Conservation (phyloP, 1,140 invertebrate species). For the Drosophila azteca region DNA sequence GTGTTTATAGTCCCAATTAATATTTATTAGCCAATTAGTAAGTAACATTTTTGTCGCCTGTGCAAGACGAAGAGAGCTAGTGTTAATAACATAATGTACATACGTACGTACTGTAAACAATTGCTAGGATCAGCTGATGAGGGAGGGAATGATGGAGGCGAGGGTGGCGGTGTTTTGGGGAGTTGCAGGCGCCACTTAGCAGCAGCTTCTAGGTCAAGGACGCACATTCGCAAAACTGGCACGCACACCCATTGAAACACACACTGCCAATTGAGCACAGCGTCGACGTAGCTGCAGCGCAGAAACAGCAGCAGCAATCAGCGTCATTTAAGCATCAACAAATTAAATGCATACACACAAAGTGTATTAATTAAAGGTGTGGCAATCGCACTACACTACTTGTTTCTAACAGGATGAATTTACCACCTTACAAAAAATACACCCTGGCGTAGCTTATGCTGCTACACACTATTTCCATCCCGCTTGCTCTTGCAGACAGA, state of each 20-base stretch:
- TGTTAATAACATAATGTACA: too few relatives aligned
- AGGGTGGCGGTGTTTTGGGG: not conserved
- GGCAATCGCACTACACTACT: too few relatives aligned
- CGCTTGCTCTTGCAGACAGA: conserved; percentile 8
- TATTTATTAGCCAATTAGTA: too few relatives aligned
- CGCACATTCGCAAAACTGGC: conserved; percentile 37
- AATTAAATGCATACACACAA: conserved; percentile 8
- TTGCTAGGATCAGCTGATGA: too few relatives aligned
- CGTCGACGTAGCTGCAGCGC: conserved; percentile 10
- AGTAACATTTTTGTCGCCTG: too few relatives aligned
- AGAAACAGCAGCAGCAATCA: conserved; percentile 12
- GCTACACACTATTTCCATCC: not conserved
- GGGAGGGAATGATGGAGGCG: not conserved
- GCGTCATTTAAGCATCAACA: conserved; percentile 22
- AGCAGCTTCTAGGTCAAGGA: conserved; percentile 51
- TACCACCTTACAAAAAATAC: too few relatives aligned
- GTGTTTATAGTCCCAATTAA: too few relatives aligned
- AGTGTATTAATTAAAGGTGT: too few relatives aligned
- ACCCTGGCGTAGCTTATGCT: too few relatives aligned
- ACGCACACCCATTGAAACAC: conserved; percentile 28
- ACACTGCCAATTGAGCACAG: conserved; percentile 25
- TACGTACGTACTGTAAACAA: too few relatives aligned
- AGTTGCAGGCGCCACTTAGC: not conserved
- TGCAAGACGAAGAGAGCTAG: too few relatives aligned
- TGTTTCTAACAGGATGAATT: too few relatives aligned